A percentile compares a stretch with the other conserved stretches of the same genome.
Evolutionary conservation across 2,888 invertebrate genomes (phyloP).

Genomic region (Ennomos fuscantarius): DNA sequence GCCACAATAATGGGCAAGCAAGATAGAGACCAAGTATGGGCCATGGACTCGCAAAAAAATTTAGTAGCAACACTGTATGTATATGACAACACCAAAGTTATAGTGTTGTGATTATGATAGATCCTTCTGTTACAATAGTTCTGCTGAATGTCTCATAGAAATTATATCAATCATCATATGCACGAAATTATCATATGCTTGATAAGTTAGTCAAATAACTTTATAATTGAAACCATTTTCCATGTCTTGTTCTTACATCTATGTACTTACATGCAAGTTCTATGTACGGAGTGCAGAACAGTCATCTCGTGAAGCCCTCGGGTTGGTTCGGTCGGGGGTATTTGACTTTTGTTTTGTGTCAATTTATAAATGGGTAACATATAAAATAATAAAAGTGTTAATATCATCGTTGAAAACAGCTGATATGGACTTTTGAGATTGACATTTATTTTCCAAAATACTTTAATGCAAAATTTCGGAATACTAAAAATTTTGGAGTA

Average conservation of each 20-base stretch:
- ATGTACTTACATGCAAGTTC: constrained; percentile 74
- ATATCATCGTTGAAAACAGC: constrained; percentile 81
- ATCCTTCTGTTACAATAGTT: no score
- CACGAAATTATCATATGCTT: no score
- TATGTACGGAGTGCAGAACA: constrained; percentile 52
- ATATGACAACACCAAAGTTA: no score
- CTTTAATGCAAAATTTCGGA: constrained; percentile 3
- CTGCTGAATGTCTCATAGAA: no score
- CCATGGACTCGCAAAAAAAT: no score
- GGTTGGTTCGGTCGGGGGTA: constrained; percentile 65
- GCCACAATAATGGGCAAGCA: no score
- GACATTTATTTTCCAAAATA: constrained; percentile 34
- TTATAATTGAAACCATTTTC: constrained; percentile 28
- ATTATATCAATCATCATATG: no score
- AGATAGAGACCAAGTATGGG: no score
- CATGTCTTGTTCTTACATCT: constrained; percentile 54
- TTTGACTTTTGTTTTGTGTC: constrained; percentile 85
- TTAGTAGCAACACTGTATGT: no score
- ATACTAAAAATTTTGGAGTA: constrained; percentile 4
- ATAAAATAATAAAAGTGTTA: constrained; percentile 85
- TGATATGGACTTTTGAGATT: constrained; percentile 47
- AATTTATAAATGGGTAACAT: constrained; percentile 85
- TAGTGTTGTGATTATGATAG: no score
- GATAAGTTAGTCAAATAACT: constrained; percentile 1
- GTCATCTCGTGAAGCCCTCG: constrained; percentile 62